These are phyloP conservation scores for Petrocephalus sullivani DNA, from an alignment of 2,797 vertebrate genomes.

Conservation along the genomic window DNA sequence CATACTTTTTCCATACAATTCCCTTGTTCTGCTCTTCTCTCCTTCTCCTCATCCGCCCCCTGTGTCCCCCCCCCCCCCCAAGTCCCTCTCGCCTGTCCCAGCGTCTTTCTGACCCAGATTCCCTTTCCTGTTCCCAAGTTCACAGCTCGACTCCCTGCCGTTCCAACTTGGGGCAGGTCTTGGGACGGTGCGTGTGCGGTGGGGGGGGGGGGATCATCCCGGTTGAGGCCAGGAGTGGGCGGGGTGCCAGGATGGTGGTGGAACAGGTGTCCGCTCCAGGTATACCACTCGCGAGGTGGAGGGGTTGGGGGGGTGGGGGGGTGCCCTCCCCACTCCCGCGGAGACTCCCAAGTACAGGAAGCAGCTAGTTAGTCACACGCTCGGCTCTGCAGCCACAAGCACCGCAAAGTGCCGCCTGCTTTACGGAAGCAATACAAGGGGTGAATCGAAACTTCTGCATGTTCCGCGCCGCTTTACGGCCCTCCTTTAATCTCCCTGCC, in stretches of 20 bases:
- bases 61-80: constrained; percentile 19
- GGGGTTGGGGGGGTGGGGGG: too few relatives aligned
- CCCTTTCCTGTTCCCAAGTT: not conserved
- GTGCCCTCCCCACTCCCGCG: not conserved
- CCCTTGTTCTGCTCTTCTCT: not conserved
- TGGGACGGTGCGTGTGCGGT: not conserved
- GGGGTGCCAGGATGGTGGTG: not conserved
- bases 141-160: not conserved
- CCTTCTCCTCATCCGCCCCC: constrained; percentile 23
- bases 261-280: not conserved
- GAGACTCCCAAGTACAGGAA: constrained; percentile 36
- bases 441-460: constrained; percentile 33
- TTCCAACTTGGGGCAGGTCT: not conserved
- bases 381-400: constrained; percentile 26
- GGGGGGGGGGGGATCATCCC: not conserved
- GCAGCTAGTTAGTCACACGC: constrained; percentile 30
- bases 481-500: constrained; percentile 49
- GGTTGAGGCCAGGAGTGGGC: not conserved
- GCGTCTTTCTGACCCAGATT: not conserved
- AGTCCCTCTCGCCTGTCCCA: constrained; percentile 16
- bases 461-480: constrained; percentile 22
- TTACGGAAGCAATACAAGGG: constrained; percentile 34
- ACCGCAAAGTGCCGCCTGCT: constrained; percentile 44
- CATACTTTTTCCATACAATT: not conserved
- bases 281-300: not conserved